Conservation (phyloP, 1,140 invertebrate genomes). For the Caenorhabditis briggsae region DNA sequence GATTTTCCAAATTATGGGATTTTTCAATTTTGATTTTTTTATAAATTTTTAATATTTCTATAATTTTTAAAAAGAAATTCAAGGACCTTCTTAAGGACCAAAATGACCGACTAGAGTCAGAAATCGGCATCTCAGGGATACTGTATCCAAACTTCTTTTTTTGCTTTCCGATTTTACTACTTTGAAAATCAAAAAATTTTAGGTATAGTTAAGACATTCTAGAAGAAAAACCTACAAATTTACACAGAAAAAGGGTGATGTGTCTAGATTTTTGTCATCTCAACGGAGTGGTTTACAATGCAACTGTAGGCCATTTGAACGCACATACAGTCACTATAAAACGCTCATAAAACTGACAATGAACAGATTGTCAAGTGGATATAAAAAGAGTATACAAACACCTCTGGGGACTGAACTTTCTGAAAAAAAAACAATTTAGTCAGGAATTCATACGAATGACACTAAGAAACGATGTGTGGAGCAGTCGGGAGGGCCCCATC, state of each 20-base stretch:
- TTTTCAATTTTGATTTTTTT: too few relatives aligned
- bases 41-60: too few relatives aligned
- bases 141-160: too few relatives aligned
- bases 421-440: background rate
- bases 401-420: background rate
- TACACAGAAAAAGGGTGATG: background rate
- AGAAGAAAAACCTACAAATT: too few relatives aligned
- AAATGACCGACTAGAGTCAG: too few relatives aligned
- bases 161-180: too few relatives aligned
- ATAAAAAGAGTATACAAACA: background rate
- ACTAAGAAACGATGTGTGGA: constrained; percentile 4
- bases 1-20: too few relatives aligned
- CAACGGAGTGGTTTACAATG: constrained; percentile 29
- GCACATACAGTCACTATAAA: constrained; percentile 31
- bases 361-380: background rate
- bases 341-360: constrained; percentile 36
- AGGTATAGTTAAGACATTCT: too few relatives aligned
- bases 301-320: background rate
- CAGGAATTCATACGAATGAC: constrained; percentile 32
- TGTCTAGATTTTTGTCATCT: constrained; percentile 4
- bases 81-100: too few relatives aligned
- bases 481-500: constrained; percentile 8
- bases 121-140: too few relatives aligned
- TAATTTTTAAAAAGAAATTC: too few relatives aligned
- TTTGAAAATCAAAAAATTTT: too few relatives aligned